Percentiles rank a stretch among this genome's conserved stretches.
Conservation (phyloP, 2,113 vertebrate genomes). For the Vidua chalybeata region DNA sequence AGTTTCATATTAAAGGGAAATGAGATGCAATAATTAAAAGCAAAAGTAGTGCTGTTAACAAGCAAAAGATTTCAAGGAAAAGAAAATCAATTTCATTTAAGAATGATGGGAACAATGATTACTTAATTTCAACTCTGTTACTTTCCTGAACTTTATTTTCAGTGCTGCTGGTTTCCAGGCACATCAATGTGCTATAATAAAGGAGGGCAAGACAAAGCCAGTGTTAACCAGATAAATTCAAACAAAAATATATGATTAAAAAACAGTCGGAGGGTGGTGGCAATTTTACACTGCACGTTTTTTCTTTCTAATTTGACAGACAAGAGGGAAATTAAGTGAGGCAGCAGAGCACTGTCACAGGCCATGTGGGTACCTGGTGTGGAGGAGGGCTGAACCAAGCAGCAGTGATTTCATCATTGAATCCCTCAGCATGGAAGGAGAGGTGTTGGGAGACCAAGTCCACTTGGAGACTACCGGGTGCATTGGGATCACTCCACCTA, state of each 20-base stretch:
- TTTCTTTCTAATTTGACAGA: background rate
- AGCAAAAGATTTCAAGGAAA: background rate
- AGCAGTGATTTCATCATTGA: background rate
- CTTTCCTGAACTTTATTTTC: background rate
- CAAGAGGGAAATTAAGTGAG: background rate
- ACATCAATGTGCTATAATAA: background rate
- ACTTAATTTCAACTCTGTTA: background rate
- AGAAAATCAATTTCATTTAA: background rate
- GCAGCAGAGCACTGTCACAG: background rate
- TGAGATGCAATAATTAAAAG: background rate
- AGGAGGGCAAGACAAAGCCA: background rate
- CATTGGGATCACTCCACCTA: background rate
- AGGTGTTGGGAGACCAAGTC: background rate
- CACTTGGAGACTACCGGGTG: background rate
- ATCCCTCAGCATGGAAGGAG: background rate
- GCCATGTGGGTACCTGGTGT: fast-evolving
- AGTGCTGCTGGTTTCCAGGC: background rate
- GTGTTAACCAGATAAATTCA: background rate
- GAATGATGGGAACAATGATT: background rate
- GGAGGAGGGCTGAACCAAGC: background rate
- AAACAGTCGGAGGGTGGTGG: background rate
- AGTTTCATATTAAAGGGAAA: background rate
- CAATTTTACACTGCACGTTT: background rate
- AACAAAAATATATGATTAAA: background rate
- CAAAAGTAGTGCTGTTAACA: background rate